Conservation (phyloP, 1,140 invertebrate species). For the Cephus cinctus region DNA sequence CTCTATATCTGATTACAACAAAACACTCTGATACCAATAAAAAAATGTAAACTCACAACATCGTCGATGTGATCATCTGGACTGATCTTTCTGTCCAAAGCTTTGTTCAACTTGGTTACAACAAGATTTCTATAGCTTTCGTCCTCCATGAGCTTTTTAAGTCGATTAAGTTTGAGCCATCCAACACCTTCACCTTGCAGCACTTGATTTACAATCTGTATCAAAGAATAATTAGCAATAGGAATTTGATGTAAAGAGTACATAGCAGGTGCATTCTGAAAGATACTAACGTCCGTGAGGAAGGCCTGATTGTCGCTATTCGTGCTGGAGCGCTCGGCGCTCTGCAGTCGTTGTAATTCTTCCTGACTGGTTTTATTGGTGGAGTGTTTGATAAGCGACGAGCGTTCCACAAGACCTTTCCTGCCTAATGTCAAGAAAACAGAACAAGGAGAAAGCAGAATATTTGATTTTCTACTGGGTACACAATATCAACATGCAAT, state of each 20-base stretch:
- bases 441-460: too few species aligned
- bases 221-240: constrained; percentile 18
- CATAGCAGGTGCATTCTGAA: background rate
- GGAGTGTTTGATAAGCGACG: constrained; percentile 85
- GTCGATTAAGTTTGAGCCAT: constrained; percentile 91
- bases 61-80: constrained; percentile 97
- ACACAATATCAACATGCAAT: too few species aligned
- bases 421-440: constrained; percentile 34
- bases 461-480: too few species aligned
- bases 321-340: constrained; percentile 67
- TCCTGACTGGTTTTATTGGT: constrained; percentile 64
- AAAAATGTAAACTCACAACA: constrained; percentile 71
- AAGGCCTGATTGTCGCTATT: constrained; percentile 87
- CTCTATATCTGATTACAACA: background rate
- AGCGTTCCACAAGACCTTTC: constrained; percentile 84
- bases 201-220: constrained; percentile 85
- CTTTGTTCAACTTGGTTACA: constrained; percentile 91
- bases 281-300: constrained; percentile 71
- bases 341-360: constrained; percentile 65
- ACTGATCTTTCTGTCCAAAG: constrained; percentile 88
- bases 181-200: constrained; percentile 95
- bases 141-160: constrained; percentile 98
- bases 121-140: constrained; percentile 97
- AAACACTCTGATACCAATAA: constrained; percentile 1
- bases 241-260: constrained; percentile 4